A percentile compares a stretch with the other conserved stretches of the same genome.
Conservation (phyloP, 2,797 vertebrate species). For the Propithecus deckenii region DNA sequence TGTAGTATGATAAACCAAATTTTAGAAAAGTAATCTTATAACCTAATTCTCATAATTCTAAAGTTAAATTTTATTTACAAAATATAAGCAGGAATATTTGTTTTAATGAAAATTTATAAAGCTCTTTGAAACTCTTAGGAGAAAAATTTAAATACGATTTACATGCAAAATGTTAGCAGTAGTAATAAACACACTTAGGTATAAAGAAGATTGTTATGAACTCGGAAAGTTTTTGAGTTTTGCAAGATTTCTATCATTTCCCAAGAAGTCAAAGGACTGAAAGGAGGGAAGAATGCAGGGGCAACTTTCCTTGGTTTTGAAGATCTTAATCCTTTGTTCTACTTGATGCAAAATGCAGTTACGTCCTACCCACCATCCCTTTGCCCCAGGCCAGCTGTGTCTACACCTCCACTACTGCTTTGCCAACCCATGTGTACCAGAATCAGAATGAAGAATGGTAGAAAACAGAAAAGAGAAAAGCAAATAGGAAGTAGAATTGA, state of each 20-base stretch:
- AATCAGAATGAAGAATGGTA: background rate
- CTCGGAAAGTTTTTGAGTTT: conserved; percentile 16
- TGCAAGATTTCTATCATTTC: background rate
- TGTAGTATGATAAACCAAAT: background rate
- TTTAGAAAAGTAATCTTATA: background rate
- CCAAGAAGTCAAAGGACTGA: background rate
- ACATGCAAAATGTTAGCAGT: conserved; percentile 20
- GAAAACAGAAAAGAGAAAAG: conserved; percentile 61
- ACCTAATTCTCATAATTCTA: background rate
- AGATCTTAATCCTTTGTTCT: conserved; percentile 46
- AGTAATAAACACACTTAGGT: background rate
- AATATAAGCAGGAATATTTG: background rate
- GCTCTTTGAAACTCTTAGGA: conserved; percentile 12
- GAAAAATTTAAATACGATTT: conserved; percentile 25
- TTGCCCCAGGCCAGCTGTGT: background rate
- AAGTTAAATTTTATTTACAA: conserved; percentile 46
- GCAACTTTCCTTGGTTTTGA: background rate
- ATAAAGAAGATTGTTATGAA: background rate
- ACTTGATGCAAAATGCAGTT: background rate
- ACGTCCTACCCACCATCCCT: background rate
- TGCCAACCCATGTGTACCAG: background rate
- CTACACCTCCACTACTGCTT: background rate
- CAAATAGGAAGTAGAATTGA: background rate
- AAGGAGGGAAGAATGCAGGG: background rate
- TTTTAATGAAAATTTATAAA: conserved; percentile 55